Conservation (phyloP, 2,797 vertebrate species). For the Moxostoma hubbsi region DNA sequence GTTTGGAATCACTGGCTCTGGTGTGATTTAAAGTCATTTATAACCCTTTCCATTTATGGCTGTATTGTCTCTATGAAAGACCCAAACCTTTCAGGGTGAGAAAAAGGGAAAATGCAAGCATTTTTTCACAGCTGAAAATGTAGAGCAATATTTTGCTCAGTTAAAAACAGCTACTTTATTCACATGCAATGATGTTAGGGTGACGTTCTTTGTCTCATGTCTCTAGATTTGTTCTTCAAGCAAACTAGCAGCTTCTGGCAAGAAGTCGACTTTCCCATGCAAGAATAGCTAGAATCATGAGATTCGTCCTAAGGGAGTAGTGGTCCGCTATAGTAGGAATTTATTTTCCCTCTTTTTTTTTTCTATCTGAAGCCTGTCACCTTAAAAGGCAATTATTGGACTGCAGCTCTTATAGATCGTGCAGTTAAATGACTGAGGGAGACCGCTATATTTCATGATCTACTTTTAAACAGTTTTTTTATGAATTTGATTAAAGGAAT, state of each 20-base stretch:
- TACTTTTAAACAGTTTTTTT: neutral
- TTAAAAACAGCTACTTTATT: conserved; percentile 63
- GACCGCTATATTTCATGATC: conserved; percentile 43
- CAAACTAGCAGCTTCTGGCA: conserved; percentile 65
- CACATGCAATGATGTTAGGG: conserved; percentile 68
- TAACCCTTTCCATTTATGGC: conserved; percentile 71
- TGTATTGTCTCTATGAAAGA: conserved; percentile 71
- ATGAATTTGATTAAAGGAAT: neutral
- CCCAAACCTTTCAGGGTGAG: conserved; percentile 57
- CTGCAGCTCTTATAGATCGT: conserved; percentile 29
- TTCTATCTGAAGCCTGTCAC: conserved; percentile 61
- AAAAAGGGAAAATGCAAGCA: conserved; percentile 33
- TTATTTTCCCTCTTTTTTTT: conserved; percentile 58
- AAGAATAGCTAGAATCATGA: conserved; percentile 72
- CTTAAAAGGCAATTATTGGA: conserved; percentile 73
- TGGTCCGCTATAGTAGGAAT: conserved; percentile 56
- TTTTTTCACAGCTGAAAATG: conserved; percentile 48
- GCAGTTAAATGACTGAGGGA: neutral
- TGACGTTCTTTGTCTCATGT: conserved; percentile 72
- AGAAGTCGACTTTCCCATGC: conserved; percentile 78
- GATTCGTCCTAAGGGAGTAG: conserved; percentile 63
- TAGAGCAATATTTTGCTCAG: conserved; percentile 61
- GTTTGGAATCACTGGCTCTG: conserved; percentile 64
- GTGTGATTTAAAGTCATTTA: conserved; percentile 72
- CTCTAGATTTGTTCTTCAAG: conserved; percentile 61